phyloP scores from a whole-genome alignment of 2,888 invertebrate genomes.

The Tanypteryx hageni region DNA sequence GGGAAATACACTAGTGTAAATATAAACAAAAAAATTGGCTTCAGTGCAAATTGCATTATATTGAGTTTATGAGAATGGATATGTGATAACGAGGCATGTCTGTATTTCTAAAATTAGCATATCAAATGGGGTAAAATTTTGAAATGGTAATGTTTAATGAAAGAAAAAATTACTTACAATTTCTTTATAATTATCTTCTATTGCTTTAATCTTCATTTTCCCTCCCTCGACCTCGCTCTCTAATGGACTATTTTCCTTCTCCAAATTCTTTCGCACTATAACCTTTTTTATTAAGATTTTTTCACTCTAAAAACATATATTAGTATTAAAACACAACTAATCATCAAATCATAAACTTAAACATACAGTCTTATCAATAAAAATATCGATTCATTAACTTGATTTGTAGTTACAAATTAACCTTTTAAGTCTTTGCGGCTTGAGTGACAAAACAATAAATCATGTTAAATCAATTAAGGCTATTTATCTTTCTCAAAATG shows the following conservation, averaged over 20 bases:
- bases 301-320: background rate
- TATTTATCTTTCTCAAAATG: background rate
- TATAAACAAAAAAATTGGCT: no score
- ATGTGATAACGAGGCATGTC: no score
- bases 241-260: constrained; percentile 3
- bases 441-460: no score
- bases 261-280: background rate
- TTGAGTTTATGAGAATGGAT: no score
- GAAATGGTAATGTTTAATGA: background rate
- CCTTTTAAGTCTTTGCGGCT: no score
- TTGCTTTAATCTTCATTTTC: background rate
- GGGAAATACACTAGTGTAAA: no score
- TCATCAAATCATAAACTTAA: background rate
- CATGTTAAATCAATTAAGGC: background rate
- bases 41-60: no score
- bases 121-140: no score
- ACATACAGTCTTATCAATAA: background rate
- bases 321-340: background rate
- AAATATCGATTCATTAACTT: no score
- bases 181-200: background rate
- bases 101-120: no score
- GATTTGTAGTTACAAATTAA: no score
- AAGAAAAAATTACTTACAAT: background rate
- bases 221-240: background rate
- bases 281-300: background rate